These are phyloP conservation scores for Dipus sagitta DNA, from an alignment of 2,797 vertebrate species.

Conservation along the genomic window DNA sequence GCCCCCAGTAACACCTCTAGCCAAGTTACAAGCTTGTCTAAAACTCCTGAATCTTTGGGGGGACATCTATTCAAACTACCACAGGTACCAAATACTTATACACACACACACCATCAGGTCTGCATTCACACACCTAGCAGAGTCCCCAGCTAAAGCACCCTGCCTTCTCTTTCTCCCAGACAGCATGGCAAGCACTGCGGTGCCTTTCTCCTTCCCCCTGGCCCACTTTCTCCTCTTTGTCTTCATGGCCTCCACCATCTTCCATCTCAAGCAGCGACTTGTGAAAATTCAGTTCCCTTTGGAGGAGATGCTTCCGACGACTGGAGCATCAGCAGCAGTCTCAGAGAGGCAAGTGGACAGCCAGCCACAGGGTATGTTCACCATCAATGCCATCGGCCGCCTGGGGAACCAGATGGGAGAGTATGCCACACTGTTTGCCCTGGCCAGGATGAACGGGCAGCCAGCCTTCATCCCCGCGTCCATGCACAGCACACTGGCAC, in stretches of 20 bases:
- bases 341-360: conserved; percentile 50
- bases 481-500: conserved; percentile 75
- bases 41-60: too few relatives aligned
- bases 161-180: not conserved
- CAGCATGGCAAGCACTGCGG: conserved; percentile 56
- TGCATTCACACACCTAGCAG: not conserved
- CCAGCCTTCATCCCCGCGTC: conserved; percentile 68
- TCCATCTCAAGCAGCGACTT: conserved; percentile 69
- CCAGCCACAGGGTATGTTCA: conserved; percentile 77
- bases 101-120: rapidly evolving
- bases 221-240: conserved; percentile 68
- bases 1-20: too few relatives aligned
- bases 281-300: not conserved
- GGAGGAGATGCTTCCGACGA: not conserved
- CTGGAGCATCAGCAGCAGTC: rapidly evolving
- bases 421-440: conserved; percentile 82
- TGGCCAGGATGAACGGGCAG: conserved; percentile 80
- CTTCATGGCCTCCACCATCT: conserved; percentile 72
- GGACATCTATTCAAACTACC: too few relatives aligned
- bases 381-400: conserved; percentile 79
- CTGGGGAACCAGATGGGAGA: conserved; percentile 84
- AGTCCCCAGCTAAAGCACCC: not conserved
- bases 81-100: not conserved
- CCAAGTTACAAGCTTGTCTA: too few relatives aligned
- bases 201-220: conserved; percentile 5